Evolutionary conservation across 2,113 vertebrate genomes (phyloP).

Genomic region (Salvelinus namaycush): DNA sequence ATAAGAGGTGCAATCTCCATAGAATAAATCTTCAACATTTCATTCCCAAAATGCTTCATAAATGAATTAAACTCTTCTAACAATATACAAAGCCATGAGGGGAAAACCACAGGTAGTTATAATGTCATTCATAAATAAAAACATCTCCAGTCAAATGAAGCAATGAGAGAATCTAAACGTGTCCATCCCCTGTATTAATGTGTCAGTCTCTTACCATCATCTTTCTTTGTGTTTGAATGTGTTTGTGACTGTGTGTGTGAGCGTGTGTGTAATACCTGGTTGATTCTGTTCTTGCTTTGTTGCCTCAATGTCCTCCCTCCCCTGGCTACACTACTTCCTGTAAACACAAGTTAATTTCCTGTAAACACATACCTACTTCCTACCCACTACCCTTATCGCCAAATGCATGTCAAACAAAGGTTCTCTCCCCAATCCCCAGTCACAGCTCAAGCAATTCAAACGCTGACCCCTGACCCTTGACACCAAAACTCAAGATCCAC

Average conservation of each 20-base stretch:
- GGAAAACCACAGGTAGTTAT: constrained; percentile 3
- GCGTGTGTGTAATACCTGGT: constrained; percentile 67
- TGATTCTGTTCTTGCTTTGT: constrained; percentile 53
- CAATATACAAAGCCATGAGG: constrained; percentile 44
- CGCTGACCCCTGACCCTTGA: constrained; percentile 19
- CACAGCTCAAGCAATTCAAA: constrained; percentile 10
- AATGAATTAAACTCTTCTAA: constrained; percentile 53
- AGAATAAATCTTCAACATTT: constrained; percentile 41
- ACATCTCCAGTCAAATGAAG: constrained; percentile 37
- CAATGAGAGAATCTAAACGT: constrained; percentile 40
- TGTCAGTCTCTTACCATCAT: constrained; percentile 7
- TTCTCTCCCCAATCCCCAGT: neutral
- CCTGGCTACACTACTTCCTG: constrained; percentile 47
- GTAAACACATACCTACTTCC: constrained; percentile 48
- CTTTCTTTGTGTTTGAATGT: constrained; percentile 22
- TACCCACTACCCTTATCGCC: constrained; percentile 6
- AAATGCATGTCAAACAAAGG: constrained; percentile 3
- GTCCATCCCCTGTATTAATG: constrained; percentile 59
- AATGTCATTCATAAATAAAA: constrained; percentile 44
- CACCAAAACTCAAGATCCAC: constrained; percentile 30
- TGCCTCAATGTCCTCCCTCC: constrained; percentile 25
- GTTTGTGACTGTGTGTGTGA: neutral
- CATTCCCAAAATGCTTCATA: constrained; percentile 52
- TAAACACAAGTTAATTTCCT: constrained; percentile 61
- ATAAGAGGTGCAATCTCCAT: constrained; percentile 52